Evolutionary conservation across 2,888 invertebrate species (phyloP).

Genomic region (Pterostichus niger): DNA sequence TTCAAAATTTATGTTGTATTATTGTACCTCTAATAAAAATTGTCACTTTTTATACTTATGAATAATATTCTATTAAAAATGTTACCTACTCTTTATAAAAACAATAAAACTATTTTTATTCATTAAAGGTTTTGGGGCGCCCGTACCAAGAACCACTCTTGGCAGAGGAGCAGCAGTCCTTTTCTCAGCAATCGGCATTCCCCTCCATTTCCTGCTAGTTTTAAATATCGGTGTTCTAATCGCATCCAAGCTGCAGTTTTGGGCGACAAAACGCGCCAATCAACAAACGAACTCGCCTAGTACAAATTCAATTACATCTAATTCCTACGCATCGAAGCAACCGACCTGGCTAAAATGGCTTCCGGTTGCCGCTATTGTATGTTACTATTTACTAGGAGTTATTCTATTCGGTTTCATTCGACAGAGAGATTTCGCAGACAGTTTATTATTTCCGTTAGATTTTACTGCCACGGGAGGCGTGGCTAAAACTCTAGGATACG

Average conservation of each 20-base stretch:
- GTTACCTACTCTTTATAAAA: neutral
- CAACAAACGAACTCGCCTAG: slow-evolving; percentile 62
- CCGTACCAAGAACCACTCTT: slow-evolving; percentile 83
- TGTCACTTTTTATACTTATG: no score
- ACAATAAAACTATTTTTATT: slow-evolving; percentile 24
- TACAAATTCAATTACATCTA: slow-evolving; percentile 64
- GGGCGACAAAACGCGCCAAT: slow-evolving; percentile 71
- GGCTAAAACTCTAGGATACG: slow-evolving; percentile 80
- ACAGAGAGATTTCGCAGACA: slow-evolving; percentile 78
- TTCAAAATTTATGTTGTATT: no score
- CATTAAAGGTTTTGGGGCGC: slow-evolving; percentile 84
- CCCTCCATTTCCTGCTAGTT: slow-evolving; percentile 83
- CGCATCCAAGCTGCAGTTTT: slow-evolving; percentile 77
- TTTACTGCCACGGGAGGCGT: slow-evolving; percentile 86
- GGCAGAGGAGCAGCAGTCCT: slow-evolving; percentile 82
- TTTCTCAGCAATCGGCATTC: slow-evolving; percentile 84
- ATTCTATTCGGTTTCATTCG: slow-evolving; percentile 82
- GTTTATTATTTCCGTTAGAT: slow-evolving; percentile 84
- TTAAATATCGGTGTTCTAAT: slow-evolving; percentile 79
- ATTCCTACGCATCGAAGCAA: slow-evolving; percentile 62
- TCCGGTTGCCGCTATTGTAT: slow-evolving; percentile 75
- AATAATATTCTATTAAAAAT: no score
- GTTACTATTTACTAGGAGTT: slow-evolving; percentile 82
- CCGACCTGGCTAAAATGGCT: slow-evolving; percentile 76
- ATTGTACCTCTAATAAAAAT: no score